Conservation (phyloP, 2,797 vertebrate species). For the Florisuga fusca region DNA sequence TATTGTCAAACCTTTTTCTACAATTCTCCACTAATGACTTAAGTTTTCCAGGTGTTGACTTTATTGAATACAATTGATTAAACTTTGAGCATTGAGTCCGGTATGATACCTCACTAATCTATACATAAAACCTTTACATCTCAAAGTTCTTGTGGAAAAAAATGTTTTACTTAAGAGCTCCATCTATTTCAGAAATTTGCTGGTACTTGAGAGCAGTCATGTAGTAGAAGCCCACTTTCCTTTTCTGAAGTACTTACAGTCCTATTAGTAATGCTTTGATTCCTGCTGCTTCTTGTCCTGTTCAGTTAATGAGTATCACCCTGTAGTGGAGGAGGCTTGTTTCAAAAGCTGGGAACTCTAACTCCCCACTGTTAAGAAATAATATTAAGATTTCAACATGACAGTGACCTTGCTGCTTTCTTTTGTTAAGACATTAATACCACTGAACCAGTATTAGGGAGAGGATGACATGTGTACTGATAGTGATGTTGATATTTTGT, state of each 20-base stretch:
- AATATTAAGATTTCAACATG: neutral
- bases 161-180: neutral
- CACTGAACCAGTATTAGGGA: neutral
- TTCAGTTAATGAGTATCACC: constrained; percentile 31
- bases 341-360: constrained; percentile 21
- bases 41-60: constrained; percentile 16
- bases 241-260: constrained; percentile 16
- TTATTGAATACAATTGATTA: constrained; percentile 22
- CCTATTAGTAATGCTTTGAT: constrained; percentile 16
- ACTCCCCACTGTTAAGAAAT: neutral
- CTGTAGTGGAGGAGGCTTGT: neutral
- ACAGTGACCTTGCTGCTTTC: constrained; percentile 4
- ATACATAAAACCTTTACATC: neutral
- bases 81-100: neutral
- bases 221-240: neutral
- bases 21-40: neutral
- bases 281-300: neutral
- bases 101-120: neutral
- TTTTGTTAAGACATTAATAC: neutral
- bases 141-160: neutral
- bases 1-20: neutral
- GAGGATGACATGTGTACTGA: neutral
- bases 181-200: neutral
- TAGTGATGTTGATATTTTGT: neutral
- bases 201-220: neutral